These are phyloP conservation scores for Cataglyphis albicans DNA, from an alignment of 2,888 invertebrate genomes.

Conservation along the genomic window DNA sequence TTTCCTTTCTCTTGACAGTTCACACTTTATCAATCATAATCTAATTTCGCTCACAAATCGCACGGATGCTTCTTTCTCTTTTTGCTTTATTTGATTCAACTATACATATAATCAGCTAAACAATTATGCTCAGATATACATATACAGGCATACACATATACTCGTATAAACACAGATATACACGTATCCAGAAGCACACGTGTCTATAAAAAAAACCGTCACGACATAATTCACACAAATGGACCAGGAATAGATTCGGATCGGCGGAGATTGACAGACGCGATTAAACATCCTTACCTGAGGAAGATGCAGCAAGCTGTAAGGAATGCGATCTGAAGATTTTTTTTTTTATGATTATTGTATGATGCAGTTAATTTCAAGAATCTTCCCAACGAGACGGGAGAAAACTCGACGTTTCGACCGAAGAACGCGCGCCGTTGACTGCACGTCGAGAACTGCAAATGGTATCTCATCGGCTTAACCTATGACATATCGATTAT, in stretches of 20 bases:
- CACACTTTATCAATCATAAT: conserved; percentile 15
- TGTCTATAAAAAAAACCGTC: neutral
- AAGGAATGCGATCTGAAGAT: neutral
- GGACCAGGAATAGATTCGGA: neutral
- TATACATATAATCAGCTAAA: conserved; percentile 6
- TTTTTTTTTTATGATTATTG: conserved; percentile 18
- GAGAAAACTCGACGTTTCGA: conserved; percentile 70
- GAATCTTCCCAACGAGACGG: conserved; percentile 35
- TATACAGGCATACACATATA: neutral
- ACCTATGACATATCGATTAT: conserved; percentile 84
- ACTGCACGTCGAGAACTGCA: conserved; percentile 80
- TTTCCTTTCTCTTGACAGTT: neutral
- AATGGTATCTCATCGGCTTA: conserved; percentile 83
- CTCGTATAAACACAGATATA: neutral
- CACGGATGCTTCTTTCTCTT: neutral
- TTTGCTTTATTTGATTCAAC: conserved; percentile 10
- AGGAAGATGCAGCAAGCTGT: neutral
- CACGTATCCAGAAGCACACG: neutral
- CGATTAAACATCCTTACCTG: conserved; percentile 59
- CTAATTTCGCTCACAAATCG: conserved; percentile 11
- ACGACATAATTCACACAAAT: neutral
- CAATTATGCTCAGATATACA: neutral
- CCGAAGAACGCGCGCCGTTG: conserved; percentile 79
- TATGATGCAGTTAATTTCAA: conserved; percentile 39
- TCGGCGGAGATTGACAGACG: neutral